A percentile compares a stretch with the other conserved stretches of the same genome.
Evolutionary conservation across 2,113 vertebrate species (phyloP).

Genomic region (Phaethornis superciliosus): DNA sequence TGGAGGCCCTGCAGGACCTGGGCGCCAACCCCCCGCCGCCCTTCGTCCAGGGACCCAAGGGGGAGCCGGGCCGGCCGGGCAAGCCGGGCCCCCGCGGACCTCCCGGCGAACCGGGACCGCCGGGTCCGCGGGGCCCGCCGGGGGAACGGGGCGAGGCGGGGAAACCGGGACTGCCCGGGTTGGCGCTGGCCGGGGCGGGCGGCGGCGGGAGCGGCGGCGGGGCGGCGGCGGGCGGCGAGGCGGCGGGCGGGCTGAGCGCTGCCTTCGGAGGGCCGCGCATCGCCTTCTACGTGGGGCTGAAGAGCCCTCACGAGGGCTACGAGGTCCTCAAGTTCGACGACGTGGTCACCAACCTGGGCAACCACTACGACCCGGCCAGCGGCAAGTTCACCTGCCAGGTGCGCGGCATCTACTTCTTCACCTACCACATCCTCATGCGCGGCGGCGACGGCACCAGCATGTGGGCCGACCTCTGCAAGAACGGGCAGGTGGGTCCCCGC

Average conservation of each 20-base stretch:
- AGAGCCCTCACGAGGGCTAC: conserved; percentile 97
- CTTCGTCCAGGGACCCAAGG: conserved; percentile 84
- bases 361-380: conserved; percentile 90
- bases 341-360: conserved; percentile 96
- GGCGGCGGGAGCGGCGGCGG: conserved; percentile 53
- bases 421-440: conserved; percentile 97
- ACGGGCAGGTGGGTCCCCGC: conserved; percentile 82
- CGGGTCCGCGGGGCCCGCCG: conserved; percentile 84
- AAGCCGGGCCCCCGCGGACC: conserved; percentile 85
- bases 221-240: conserved; percentile 69
- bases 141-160: conserved; percentile 80
- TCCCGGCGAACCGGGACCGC: conserved; percentile 83
- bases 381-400: conserved; percentile 93
- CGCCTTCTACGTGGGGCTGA: conserved; percentile 94
- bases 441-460: conserved; percentile 97
- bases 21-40: conserved; percentile 79
- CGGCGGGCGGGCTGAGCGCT: conserved; percentile 75
- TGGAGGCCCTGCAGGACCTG: conserved; percentile 84
- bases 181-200: conserved; percentile 61
- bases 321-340: conserved; percentile 96
- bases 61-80: conserved; percentile 84
- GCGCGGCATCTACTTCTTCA: conserved; percentile 96
- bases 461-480: conserved; percentile 98
- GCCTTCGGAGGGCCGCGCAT: conserved; percentile 81
- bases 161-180: conserved; percentile 72